A percentile compares a stretch with the other conserved stretches of the same genome.
Conservation (phyloP, 2,888 invertebrate genomes). For the Ceratothoa steindachneri region DNA sequence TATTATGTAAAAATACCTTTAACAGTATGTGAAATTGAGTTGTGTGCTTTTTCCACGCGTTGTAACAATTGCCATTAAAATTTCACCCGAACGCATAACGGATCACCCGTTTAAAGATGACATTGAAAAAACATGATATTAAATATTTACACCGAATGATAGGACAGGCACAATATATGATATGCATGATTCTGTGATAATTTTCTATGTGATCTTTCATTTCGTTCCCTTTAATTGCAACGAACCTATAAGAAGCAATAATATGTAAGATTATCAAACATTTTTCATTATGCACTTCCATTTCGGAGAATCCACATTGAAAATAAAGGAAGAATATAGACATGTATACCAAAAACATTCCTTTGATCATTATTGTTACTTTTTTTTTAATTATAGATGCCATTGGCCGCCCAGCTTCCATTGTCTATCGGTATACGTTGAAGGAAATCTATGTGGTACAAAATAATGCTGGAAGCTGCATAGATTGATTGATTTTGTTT, state of each 20-base stretch:
- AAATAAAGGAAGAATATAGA: background rate
- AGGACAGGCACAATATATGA: conserved; percentile 39
- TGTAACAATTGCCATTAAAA: too few species aligned
- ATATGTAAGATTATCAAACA: conserved; percentile 20
- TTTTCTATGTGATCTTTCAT: conserved; percentile 45
- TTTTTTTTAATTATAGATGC: too few species aligned
- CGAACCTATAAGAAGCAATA: conserved; percentile 44
- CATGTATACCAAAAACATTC: background rate
- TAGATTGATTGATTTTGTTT: background rate
- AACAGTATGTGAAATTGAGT: background rate
- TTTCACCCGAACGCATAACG: too few species aligned
- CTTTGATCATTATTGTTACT: background rate
- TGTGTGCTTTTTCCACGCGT: background rate
- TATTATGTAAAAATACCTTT: background rate
- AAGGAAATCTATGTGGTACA: background rate
- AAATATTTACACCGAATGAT: background rate
- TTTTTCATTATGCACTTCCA: background rate
- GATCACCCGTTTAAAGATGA: too few species aligned
- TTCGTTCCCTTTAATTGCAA: conserved; percentile 44
- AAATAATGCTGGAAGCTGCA: background rate
- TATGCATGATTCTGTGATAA: conserved; percentile 47
- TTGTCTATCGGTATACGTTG: too few species aligned
- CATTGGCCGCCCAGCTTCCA: too few species aligned
- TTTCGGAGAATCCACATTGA: background rate
- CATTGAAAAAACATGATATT: too few species aligned